These are phyloP conservation scores for Pygocentrus nattereri DNA, from an alignment of 2,797 vertebrate genomes.

Conservation along the genomic window DNA sequence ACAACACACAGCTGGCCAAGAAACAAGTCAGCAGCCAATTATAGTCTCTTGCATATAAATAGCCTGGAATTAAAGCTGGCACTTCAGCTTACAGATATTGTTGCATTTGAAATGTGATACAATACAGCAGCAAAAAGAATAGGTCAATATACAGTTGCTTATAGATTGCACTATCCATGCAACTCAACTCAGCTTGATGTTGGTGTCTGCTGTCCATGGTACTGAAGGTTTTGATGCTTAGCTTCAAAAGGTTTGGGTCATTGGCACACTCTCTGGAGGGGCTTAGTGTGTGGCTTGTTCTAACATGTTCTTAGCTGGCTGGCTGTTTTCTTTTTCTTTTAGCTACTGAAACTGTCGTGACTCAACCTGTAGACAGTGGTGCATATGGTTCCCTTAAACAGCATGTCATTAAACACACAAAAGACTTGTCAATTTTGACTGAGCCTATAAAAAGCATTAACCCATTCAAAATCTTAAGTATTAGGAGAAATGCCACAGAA, in stretches of 20 bases:
- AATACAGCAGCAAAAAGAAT: background rate
- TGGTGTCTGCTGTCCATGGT: background rate
- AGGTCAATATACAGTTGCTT: background rate
- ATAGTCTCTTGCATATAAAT: background rate
- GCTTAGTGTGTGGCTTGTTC: background rate
- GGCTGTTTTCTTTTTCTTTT: background rate
- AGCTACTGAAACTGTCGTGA: background rate
- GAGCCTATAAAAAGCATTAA: background rate
- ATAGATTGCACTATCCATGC: background rate
- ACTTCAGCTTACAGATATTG: background rate
- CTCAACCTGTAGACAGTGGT: background rate
- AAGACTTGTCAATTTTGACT: background rate
- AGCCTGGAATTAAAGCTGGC: background rate
- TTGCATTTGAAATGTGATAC: background rate
- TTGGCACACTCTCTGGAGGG: background rate
- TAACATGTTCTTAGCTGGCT: background rate
- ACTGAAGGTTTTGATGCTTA: background rate
- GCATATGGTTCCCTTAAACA: background rate
- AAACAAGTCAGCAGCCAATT: conserved; percentile 5
- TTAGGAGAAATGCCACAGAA: background rate
- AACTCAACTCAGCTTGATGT: too few species aligned
- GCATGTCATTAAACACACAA: background rate
- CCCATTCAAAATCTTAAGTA: background rate
- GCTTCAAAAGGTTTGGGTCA: background rate
- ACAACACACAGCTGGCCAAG: background rate